These are phyloP conservation scores for Mimachlamys varia DNA, from an alignment of 2,888 invertebrate genomes.

Conservation along the genomic window DNA sequence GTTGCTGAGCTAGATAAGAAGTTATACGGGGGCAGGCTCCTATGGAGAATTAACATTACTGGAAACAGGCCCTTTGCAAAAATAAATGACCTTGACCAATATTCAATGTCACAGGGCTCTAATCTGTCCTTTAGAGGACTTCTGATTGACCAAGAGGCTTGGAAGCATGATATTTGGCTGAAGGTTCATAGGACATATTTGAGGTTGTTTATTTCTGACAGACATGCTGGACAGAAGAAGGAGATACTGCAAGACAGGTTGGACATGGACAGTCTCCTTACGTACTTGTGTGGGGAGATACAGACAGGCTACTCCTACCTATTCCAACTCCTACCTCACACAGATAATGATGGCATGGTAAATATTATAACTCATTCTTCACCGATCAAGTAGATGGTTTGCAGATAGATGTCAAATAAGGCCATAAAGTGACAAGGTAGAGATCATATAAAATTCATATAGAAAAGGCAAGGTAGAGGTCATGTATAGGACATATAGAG, in stretches of 20 bases:
- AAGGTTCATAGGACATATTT: neutral
- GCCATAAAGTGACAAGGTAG: neutral
- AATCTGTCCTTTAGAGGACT: too few relatives aligned
- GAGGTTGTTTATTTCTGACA: conserved; percentile 42
- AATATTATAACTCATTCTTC: neutral
- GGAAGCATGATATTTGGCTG: too few relatives aligned
- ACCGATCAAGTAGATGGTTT: neutral
- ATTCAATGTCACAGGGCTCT: too few relatives aligned
- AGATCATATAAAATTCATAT: neutral
- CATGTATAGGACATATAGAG: neutral
- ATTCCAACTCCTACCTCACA: conserved; percentile 66
- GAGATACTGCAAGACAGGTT: conserved; percentile 62
- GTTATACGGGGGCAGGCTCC: too few relatives aligned
- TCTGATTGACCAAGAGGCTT: too few relatives aligned
- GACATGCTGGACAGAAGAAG: conserved; percentile 68
- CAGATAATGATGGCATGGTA: conserved; percentile 60
- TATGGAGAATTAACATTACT: too few relatives aligned
- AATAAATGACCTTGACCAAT: too few relatives aligned
- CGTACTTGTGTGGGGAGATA: conserved; percentile 70
- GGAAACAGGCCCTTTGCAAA: too few relatives aligned
- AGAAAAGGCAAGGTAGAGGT: too few relatives aligned
- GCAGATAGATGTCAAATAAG: neutral
- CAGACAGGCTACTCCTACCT: conserved; percentile 67
- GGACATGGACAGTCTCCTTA: conserved; percentile 69
- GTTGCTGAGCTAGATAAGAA: too few relatives aligned